Evolutionary conservation across 2,797 vertebrate species (phyloP), one percentile per base, ranked within the genome.

Genomic region (Picus viridis): DNA sequence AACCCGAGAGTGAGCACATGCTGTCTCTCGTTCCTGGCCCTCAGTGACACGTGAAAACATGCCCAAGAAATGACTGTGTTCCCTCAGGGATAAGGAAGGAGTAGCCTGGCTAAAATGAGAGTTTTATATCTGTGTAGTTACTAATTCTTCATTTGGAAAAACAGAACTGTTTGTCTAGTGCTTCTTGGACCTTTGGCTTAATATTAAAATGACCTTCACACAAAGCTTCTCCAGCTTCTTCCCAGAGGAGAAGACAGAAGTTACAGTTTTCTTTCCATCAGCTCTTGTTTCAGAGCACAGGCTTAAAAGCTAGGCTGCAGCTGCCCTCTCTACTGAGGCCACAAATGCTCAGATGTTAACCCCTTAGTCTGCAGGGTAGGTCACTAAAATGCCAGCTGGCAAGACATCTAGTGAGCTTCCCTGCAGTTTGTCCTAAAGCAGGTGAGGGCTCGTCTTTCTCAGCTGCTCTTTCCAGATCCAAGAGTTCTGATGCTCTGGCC

Each of bases 81-180:
- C 96, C 72, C 90, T 79, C 3, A 53, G 92, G 96, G 94, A 78
- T 54, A 77, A 88, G 57, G 63, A 89, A 93, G 45, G 74, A 83
- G 51, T 51, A 91, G 88, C 47, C 74, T 85, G 70, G 57, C 85
- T 90, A 91, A 86, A 96, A 61, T 7, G 51, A 86, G 84, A 92
- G 69, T 32, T 94, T 80, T 75, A 36, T 18, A 88, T 73, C 73
- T 10, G 3, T 83, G 67, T 13, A 41, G 75, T 75, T 85, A 45
- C 88, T 59, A 94, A 90, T 39, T 69, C 90, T 96, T 94, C 95
- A 94, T 95, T 93, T 95, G 96, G 93, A 80, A 92, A 93, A 87
- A n/a, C 56, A 58, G 67, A 70, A 41, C 89, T 80, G 63, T 70
- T 76, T 70, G 53, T 41, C 81, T 92, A 86, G 47, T 80, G 63